Evolutionary conservation across 2,113 vertebrate species (phyloP).

Genomic region (Atractosteus spatula): DNA sequence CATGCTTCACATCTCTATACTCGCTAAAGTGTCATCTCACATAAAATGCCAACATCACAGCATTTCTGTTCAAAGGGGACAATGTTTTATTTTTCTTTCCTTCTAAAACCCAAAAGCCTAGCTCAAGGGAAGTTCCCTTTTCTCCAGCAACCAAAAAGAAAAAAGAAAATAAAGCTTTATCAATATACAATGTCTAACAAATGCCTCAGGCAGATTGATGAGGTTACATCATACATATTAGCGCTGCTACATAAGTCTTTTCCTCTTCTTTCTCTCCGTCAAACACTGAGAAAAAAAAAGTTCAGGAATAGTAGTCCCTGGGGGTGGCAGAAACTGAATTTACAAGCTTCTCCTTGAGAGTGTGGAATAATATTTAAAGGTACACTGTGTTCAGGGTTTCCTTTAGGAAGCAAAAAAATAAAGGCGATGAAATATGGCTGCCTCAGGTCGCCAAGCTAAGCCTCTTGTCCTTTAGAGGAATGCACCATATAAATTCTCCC

Average conservation of each 20-base stretch:
- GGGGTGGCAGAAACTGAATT: background rate
- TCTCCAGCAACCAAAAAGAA: no score
- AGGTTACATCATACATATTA: background rate
- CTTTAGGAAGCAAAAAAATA: background rate
- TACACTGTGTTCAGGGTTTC: background rate
- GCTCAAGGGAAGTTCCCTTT: no score
- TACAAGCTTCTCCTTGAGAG: background rate
- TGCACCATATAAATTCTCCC: conserved; percentile 2
- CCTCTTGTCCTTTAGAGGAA: conserved; percentile 2
- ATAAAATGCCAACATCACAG: no score
- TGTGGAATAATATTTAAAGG: conserved; percentile 3
- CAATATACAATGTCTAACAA: background rate
- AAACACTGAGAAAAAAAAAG: background rate
- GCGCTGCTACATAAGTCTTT: background rate
- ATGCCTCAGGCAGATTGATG: background rate
- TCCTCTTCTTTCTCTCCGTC: background rate
- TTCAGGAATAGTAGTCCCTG: background rate
- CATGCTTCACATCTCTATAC: no score
- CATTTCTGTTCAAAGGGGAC: no score
- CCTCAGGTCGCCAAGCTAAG: background rate
- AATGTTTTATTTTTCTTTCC: no score
- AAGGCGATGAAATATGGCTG: background rate
- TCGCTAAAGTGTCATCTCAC: no score
- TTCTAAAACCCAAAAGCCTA: no score
- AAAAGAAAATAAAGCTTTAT: no score